phyloP scores from a whole-genome alignment of 2,113 vertebrate genomes.

The Otolemur garnettii region DNA sequence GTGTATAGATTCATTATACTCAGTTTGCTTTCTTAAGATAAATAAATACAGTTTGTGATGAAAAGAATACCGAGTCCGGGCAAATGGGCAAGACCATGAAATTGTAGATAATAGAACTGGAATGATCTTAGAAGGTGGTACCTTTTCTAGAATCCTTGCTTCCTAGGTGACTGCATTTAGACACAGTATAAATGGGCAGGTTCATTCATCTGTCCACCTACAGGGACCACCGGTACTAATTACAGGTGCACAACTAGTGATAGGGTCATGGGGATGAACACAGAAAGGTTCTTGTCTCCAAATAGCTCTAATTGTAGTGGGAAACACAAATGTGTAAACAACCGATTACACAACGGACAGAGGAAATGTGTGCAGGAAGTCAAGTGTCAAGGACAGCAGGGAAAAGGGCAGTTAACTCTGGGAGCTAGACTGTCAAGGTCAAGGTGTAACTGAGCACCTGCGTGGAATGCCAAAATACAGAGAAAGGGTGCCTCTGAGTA shows the following conservation, averaged over 20 bases:
- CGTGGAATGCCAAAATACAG: accelerated
- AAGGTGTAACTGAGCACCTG: accelerated
- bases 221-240: accelerated
- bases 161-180: neutral
- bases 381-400: neutral
- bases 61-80: neutral
- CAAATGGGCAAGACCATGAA: neutral
- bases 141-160: neutral
- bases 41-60: neutral
- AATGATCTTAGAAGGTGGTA: accelerated
- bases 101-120: accelerated
- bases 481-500: accelerated
- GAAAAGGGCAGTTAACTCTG: too few relatives aligned
- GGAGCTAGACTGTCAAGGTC: accelerated
- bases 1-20: accelerated
- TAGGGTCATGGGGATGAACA: neutral
- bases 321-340: neutral
- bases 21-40: neutral
- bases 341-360: neutral
- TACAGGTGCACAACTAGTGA: accelerated
- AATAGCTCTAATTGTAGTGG: too few relatives aligned
- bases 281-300: neutral
- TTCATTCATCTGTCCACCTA: accelerated
- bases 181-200: accelerated
- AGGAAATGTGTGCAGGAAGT: neutral